A percentile compares a stretch with the other conserved stretches of the same genome.
phyloP scores from a whole-genome alignment of 2,797 vertebrate species.

The Nannoperca australis region DNA sequence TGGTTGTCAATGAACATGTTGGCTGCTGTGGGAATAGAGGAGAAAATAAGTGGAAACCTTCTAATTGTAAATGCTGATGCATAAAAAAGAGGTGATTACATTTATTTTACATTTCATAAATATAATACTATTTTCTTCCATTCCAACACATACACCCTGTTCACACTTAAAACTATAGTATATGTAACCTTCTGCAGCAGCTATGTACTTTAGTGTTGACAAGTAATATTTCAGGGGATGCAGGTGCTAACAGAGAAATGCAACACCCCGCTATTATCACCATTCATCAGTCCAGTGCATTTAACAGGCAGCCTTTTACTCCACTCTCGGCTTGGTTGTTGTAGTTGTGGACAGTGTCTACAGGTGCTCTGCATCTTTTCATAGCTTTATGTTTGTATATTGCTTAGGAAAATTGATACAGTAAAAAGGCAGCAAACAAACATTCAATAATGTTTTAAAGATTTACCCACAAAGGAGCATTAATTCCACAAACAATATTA shows the following conservation, averaged over 20 bases:
- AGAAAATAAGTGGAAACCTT: constrained; percentile 14
- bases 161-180: not conserved
- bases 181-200: not conserved
- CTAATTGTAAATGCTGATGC: constrained; percentile 11
- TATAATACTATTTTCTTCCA: constrained; percentile 16
- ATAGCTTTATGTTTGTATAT: constrained; percentile 26
- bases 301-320: constrained; percentile 23
- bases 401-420: constrained; percentile 28
- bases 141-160: not conserved
- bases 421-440: constrained; percentile 45
- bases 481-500: constrained; percentile 71
- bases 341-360: not conserved
- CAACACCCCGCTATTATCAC: constrained; percentile 4
- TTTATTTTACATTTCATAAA: constrained; percentile 11
- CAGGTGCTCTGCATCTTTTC: constrained; percentile 19
- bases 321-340: not conserved
- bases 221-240: constrained; percentile 23
- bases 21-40: constrained; percentile 3
- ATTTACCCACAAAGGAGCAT: constrained; percentile 57
- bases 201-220: constrained; percentile 13
- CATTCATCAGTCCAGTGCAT: constrained; percentile 16
- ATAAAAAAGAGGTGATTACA: constrained; percentile 23
- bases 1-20: constrained; percentile 17
- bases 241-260: not conserved
- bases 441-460: constrained; percentile 55